Base-by-base conservation (phyloP, 2,113 vertebrate species). In the Pseudorectes ferrugineus region DNA sequence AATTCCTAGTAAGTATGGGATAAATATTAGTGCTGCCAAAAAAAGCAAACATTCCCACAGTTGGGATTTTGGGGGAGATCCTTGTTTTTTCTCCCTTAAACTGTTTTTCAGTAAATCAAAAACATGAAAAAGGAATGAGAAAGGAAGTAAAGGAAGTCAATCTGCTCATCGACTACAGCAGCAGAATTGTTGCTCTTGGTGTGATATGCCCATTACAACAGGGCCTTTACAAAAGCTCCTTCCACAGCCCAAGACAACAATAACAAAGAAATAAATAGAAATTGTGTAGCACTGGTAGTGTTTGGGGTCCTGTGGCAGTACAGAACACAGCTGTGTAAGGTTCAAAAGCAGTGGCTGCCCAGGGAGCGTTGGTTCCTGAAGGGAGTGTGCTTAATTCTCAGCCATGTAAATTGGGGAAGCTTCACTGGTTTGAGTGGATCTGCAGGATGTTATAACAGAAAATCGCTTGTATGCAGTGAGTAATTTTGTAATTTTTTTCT, bases 21-120 rank as follows among this genome's bases (percentile, higher is more conserved):
- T 90, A 87, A 90, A 71, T 62, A 80, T 23, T 43, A 86, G 33
- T 38, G 31, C 59, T 88, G 93, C 93, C 91, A 89, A 95, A 75
- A 81, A 54, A 93, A 85, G 51, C 82, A 81, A 80, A 74, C 49
- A 42, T 91, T 92, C 31, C 23, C 35, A 62, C 66, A 81, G 75
- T 28, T 58, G 78, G 68, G 87, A 57, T 73, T 80, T 42, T 28
- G 31, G 25, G 40, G 35, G 15, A 57, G 14, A 18, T n/a, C 20
- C 35, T 68, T 70, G 10, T 5, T 86, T 86, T 90, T 86, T 42
- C 38, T 89, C n/a, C 35, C 62, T 91, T 67, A 43, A 71, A 65
- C 22, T 45, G 49, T 58, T 67, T 57, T 51, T 54, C 23, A 72
- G 35, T 28, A 57, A 89, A 78, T 74, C 21, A 35, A 61, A 88